Evolutionary conservation across 2,797 vertebrate species (phyloP), one percentile per base, ranked within the genome.

Genomic region (Huso huso): DNA sequence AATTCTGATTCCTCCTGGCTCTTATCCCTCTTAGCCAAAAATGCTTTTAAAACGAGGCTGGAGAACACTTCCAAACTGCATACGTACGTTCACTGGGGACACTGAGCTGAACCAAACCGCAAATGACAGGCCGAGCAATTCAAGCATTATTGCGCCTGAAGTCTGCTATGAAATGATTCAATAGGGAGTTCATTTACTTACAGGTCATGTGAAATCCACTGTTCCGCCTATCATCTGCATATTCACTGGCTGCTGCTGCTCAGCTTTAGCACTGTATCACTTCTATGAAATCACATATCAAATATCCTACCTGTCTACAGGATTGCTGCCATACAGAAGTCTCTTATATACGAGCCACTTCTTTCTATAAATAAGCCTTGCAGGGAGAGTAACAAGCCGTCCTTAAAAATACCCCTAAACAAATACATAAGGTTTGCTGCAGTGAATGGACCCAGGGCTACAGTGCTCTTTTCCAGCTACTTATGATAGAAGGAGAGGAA

Each of bases 361-460:
- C 12, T 58, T 58, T 11, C 55, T 13, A 58, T 13, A 11, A 37
- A 37, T 37, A 58, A 58, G 55, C 55, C 1, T 13, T 58, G 55
- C 13, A 13, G 55, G 13, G 55, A 58, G 12, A 58, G 9, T 10
- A n/a, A 58, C 11, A 58, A 58, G 55, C 6, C 10, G 13, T 10
- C 55, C 55, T 58, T 11, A 58, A 58, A 58, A 58, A 12, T 6
- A 12, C 55, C 55, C 13, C 6, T 18, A 48, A 51, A 65, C 6
- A 65, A 11, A 48, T 6, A 65, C 8, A 18, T 37, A 55, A 63
- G 63, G 61, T 61, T 49, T 10, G 68, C 69, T 12, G 55, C 75
- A 76, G 69, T 68, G 64, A 72, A 71, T 70, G 76, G 70, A 58
- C 51, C 75, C 70, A 70, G 67, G 74, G 77, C 61, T 48, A 62